Evolutionary conservation across 2,113 vertebrate species (phyloP), one percentile per base, ranked within the genome.

Genomic region (Pardalotus punctatus): DNA sequence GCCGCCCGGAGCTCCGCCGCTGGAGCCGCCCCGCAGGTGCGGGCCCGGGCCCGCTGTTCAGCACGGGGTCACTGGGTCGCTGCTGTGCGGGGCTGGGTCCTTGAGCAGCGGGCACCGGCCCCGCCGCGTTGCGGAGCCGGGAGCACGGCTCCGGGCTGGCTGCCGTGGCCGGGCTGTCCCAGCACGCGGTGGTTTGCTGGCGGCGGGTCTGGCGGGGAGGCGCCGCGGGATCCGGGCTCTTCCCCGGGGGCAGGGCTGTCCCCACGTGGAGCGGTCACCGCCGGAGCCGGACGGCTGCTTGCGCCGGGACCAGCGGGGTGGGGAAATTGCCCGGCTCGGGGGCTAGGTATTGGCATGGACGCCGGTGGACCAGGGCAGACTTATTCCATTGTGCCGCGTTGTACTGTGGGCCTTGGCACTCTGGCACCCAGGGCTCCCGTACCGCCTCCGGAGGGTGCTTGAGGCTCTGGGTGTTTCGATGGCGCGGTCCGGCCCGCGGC

Each of bases 361-460:
- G 0, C 21, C 3, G 15, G 23, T 10, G 35, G 61, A 58, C 33
- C 13, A 0, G 3, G 54, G 73, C 48, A 27, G 33, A 21, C 23
- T 57, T 57, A 45, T 3, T 48, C 71, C 35, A 12, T 16, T 71
- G 74, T 66, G 51, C 82, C 15, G 13, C 9, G 42, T 45, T 33
- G 27, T 54, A 79, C 17, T 15, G 54, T 56, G 47, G 43, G 35
- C 54, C 71, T 18, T 53, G 83, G 71, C 62, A 3, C 1, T 14
- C 21, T 8, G 66, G 24, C 38, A 15, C 16, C 28, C 2, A 3
- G 25, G 14, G n/a, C 50, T 84, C 14, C 4, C 2, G 14, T 10
- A 10, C 53, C 11, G 50, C 29, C 36, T 74, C 38, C 1, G 1
- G 25, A 1, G 12, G 35, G 45, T 17, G 36, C 58, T 45, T 2